A percentile compares a stretch with the other conserved stretches of the same genome.
These are phyloP conservation scores for Sander lucioperca DNA, from an alignment of 2,113 vertebrate genomes.

Conservation along the genomic window DNA sequence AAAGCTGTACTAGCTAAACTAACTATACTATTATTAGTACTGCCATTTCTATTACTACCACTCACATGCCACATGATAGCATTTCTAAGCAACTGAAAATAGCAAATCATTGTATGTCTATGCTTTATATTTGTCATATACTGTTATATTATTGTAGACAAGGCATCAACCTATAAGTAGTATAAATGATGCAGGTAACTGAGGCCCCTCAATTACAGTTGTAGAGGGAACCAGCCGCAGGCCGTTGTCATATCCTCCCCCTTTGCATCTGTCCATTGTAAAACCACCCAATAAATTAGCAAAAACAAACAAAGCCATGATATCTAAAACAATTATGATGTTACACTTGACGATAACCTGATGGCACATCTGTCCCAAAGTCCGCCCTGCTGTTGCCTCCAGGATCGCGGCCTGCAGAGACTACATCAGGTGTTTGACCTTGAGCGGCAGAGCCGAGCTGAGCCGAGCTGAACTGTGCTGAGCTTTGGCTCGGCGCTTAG, in stretches of 20 bases:
- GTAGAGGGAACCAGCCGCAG: conserved; percentile 11
- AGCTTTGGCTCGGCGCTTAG: conserved; percentile 70
- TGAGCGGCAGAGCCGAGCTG: conserved; percentile 67
- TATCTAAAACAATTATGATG: conserved; percentile 45
- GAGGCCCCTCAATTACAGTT: background rate
- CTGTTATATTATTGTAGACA: background rate
- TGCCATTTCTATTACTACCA: too few species aligned
- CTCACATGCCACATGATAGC: too few species aligned
- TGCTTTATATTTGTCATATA: background rate
- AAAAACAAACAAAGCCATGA: conserved; percentile 59
- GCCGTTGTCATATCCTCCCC: background rate
- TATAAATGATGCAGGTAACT: conserved; percentile 9
- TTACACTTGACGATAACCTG: conserved; percentile 34
- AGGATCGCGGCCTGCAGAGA: conserved; percentile 36
- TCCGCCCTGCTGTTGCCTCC: conserved; percentile 31
- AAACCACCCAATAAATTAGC: conserved; percentile 61
- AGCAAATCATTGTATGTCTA: background rate
- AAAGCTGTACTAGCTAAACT: too few species aligned
- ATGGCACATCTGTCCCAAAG: conserved; percentile 39
- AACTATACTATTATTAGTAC: too few species aligned
- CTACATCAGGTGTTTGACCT: conserved; percentile 77
- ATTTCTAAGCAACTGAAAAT: too few species aligned
- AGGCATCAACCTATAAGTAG: background rate
- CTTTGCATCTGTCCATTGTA: conserved; percentile 27
- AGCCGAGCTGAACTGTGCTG: conserved; percentile 64